These are phyloP conservation scores for Lacanobia wlatinum DNA, from an alignment of 2,888 invertebrate genomes.

Conservation along the genomic window DNA sequence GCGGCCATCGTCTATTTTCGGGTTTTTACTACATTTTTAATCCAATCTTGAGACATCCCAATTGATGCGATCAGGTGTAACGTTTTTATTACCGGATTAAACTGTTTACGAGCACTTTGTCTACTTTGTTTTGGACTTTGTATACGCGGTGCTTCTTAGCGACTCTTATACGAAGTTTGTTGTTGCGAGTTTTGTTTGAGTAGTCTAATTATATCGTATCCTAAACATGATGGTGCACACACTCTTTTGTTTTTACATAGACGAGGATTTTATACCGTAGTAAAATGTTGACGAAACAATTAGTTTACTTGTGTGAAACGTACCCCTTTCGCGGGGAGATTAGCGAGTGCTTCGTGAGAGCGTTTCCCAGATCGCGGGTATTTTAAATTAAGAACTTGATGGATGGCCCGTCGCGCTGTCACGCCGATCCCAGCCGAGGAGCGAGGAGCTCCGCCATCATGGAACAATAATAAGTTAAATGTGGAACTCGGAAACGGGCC, in stretches of 20 bases:
- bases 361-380: slow-evolving; percentile 87
- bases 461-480: slow-evolving; percentile 89
- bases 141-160: slow-evolving; percentile 77
- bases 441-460: slow-evolving; percentile 78
- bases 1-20: slow-evolving; percentile 84
- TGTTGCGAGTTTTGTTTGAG: slow-evolving; percentile 74
- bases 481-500: slow-evolving; percentile 87
- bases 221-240: slow-evolving; percentile 69
- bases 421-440: slow-evolving; percentile 80
- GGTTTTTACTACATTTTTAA: slow-evolving; percentile 85
- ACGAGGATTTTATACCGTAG: slow-evolving; percentile 75
- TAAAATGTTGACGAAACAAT: slow-evolving; percentile 82
- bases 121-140: slow-evolving; percentile 85
- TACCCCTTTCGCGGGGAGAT: slow-evolving; percentile 82
- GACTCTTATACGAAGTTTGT: slow-evolving; percentile 77
- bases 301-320: slow-evolving; percentile 79
- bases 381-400: slow-evolving; percentile 90
- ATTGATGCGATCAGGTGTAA: slow-evolving; percentile 87
- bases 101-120: slow-evolving; percentile 87
- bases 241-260: slow-evolving; percentile 73
- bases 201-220: slow-evolving; percentile 76
- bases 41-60: slow-evolving; percentile 80
- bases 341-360: slow-evolving; percentile 82
- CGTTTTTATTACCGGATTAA: slow-evolving; percentile 88
- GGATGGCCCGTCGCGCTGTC: slow-evolving; percentile 88